These are phyloP conservation scores for Enteromius radiatus DNA, from an alignment of 2,797 vertebrate species.

Conservation along the genomic window DNA sequence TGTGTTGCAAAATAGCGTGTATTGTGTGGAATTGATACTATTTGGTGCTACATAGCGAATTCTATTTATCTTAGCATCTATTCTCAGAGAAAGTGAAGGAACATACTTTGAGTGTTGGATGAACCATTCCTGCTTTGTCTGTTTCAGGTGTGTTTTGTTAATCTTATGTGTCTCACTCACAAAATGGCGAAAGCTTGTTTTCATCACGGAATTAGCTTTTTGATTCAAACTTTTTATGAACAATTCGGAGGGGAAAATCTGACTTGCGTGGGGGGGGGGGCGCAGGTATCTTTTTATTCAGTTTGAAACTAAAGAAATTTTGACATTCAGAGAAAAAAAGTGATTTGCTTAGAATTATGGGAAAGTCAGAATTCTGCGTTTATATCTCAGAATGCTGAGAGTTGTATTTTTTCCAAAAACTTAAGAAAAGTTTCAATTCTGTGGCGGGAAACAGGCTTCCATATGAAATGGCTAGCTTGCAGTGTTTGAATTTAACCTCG, in stretches of 20 bases:
- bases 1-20: neutral
- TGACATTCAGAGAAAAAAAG: neutral
- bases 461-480: neutral
- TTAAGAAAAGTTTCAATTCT: neutral
- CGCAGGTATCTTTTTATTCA: neutral
- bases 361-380: neutral
- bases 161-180: neutral
- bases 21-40: neutral
- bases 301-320: neutral
- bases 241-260: neutral
- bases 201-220: neutral
- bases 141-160: neutral
- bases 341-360: neutral
- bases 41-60: neutral
- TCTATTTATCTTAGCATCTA: neutral
- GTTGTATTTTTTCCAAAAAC: neutral
- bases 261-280: neutral
- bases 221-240: neutral
- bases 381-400: neutral
- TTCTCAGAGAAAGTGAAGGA: slow-evolving; percentile 17
- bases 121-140: slow-evolving; percentile 25
- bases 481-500: slow-evolving; percentile 8
- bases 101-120: neutral
- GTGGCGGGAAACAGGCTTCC: neutral
- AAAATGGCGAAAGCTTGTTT: neutral